phyloP scores from a whole-genome alignment of 2,888 invertebrate genomes.

The Eilema griseolum region DNA sequence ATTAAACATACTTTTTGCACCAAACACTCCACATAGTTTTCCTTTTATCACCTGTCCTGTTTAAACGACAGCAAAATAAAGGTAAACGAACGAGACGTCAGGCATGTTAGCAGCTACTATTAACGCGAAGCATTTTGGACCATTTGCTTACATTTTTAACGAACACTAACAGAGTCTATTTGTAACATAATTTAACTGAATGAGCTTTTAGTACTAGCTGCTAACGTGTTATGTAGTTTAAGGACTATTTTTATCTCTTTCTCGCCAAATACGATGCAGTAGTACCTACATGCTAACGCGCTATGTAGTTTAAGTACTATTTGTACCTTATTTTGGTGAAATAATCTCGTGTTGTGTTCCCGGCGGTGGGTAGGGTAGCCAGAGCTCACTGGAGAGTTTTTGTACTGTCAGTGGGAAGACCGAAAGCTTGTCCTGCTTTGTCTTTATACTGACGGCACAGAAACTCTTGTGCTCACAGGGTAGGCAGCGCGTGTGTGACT shows the following conservation, averaged over 20 bases:
- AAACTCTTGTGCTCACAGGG: no score
- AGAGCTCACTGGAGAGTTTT: no score
- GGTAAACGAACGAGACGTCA: neutral
- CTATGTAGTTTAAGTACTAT: neutral
- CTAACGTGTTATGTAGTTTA: neutral
- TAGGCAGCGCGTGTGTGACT: no score
- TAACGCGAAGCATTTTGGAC: slow-evolving; percentile 7
- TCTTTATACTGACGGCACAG: no score
- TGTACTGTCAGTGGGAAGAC: no score
- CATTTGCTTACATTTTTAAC: slow-evolving; percentile 19
- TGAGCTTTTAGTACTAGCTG: neutral
- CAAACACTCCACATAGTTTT: neutral
- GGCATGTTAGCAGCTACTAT: slow-evolving; percentile 10
- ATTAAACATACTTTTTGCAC: neutral
- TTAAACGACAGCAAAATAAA: slow-evolving; percentile 7
- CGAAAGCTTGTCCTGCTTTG: no score
- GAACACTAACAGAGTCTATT: slow-evolving; percentile 11
- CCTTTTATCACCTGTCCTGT: neutral
- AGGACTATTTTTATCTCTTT: neutral
- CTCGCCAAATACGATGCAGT: neutral
- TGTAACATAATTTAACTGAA: slow-evolving; percentile 10
- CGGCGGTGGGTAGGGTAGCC: no score
- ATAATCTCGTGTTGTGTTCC: no score
- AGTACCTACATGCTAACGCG: neutral
- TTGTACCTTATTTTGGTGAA: neutral